phyloP scores from a whole-genome alignment of 2,797 vertebrate genomes.

The Myripristis jacobus region DNA sequence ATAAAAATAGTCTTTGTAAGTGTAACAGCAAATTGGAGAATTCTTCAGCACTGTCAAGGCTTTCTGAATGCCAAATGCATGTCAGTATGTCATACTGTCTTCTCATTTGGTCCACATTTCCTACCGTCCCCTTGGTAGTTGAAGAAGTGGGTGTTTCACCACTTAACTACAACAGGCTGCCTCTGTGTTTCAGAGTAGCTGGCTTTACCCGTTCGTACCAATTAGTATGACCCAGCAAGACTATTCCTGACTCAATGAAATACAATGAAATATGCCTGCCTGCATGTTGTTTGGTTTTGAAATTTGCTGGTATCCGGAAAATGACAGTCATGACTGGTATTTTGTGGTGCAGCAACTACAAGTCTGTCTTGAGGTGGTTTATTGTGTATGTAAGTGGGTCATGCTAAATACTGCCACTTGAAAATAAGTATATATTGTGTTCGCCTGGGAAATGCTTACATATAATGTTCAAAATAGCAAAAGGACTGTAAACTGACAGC shows the following conservation, averaged over 20 bases:
- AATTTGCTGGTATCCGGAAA: conserved; percentile 36
- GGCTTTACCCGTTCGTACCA: conserved; percentile 59
- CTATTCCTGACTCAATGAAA: not conserved
- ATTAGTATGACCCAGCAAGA: not conserved
- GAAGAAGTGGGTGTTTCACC: not conserved
- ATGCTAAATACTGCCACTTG: not conserved
- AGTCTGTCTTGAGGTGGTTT: not conserved
- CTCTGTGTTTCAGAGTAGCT: conserved; percentile 40
- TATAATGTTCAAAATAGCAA: not conserved
- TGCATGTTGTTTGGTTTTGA: conserved; percentile 26
- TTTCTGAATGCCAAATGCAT: too few relatives aligned
- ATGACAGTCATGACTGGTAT: conserved; percentile 31
- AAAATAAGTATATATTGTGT: not conserved
- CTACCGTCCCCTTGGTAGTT: not conserved
- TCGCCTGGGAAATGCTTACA: not conserved
- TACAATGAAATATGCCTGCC: not conserved
- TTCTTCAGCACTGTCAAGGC: too few relatives aligned
- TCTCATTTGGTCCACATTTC: conserved; percentile 9
- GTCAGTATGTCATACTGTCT: not conserved
- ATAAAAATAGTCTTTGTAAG: too few relatives aligned
- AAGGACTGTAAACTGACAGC: not conserved
- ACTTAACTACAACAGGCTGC: not conserved
- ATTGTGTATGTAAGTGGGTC: not conserved
- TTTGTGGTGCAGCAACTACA: not conserved
- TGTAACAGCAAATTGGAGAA: too few relatives aligned